phyloP scores from a whole-genome alignment of 1,140 invertebrate species.

The Brachionus calyciflorus region DNA sequence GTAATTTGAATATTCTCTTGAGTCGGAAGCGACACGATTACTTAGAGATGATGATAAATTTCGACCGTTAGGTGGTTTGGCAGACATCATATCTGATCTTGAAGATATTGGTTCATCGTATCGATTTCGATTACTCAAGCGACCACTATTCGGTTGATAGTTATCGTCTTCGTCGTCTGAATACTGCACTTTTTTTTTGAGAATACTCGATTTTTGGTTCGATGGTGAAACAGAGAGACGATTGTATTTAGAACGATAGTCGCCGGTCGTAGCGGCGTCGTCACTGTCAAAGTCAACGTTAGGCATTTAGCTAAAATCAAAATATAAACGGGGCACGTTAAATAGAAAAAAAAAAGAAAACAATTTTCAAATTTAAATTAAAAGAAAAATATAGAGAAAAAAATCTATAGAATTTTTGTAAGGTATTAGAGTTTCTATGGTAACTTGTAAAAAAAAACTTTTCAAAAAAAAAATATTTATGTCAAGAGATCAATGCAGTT shows the following conservation, averaged over 20 bases:
- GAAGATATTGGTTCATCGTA: not conserved
- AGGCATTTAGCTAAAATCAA: constrained; percentile 13
- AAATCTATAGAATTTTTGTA: not conserved
- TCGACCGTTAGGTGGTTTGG: constrained; percentile 23
- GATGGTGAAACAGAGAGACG: not conserved
- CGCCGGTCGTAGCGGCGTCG: constrained; percentile 12
- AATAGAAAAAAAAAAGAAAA: not conserved
- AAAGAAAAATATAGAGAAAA: not conserved
- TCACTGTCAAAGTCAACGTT: constrained; percentile 20
- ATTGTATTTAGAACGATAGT: not conserved
- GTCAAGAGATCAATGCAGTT: constrained; percentile 29
- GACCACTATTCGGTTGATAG: not conserved
- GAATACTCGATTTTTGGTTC: not conserved
- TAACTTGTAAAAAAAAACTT: constrained; percentile 2
- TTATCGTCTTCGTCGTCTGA: constrained; percentile 15
- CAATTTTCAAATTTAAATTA: not conserved
- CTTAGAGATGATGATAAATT: not conserved
- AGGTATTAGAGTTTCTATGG: constrained; percentile 25
- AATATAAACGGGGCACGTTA: not conserved
- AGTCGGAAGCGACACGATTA: constrained; percentile 1
- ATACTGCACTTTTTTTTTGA: not conserved
- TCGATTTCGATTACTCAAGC: not conserved
- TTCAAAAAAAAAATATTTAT: not conserved
- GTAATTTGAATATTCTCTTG: not conserved
- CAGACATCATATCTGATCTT: not conserved